Evolutionary conservation across 2,888 invertebrate species (phyloP), one percentile per base, ranked within the genome.

Genomic region (Rotaria magnacalcarata): DNA sequence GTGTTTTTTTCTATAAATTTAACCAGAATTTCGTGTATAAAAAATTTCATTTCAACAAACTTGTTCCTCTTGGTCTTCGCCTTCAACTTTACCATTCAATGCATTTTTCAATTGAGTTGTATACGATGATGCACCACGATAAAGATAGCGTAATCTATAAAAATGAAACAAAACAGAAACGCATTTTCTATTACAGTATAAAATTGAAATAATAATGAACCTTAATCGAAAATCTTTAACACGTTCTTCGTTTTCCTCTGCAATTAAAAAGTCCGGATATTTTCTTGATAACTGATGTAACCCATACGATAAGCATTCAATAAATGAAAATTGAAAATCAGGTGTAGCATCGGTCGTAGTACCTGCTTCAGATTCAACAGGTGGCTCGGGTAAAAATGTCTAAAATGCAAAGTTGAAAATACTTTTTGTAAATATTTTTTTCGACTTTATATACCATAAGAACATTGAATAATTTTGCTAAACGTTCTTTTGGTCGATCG

Each of bases 241-340:
- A 88, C 93, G 93, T 21, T 94, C 94, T 43, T 94, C 93, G 88
- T 94, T 93, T 54, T 94, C 93, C 84, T 90, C 90, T 24, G 88
- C 89, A 27, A 93, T 93, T 85, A 95, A 91, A 90, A 94, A 94
- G 87, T 94, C 95, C 0, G 95, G 94, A 88, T 93, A 93, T 89
- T 94, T 94, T 88, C 94, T 93, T 86, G 95, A 95, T 84, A 97
- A 90, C 86, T 95, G 94, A 89, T 94, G 94, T 88, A 94, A 93
- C 27, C 93, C 91, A 90, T 93, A 96, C 89, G 97, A 92, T 58
- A 96, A 93, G 92, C 96, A 96, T 92, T 97, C 97, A 4, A 97
- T 95, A 90, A 95, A 94, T 60, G 96, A 95, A 90, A 97, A 97
- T 90, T 96, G 94, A 85, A 97, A 93, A 87, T 95, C 94, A n/a